These are phyloP conservation scores for Chlorops oryzae DNA, from an alignment of 1,140 invertebrate species.

Conservation along the genomic window DNA sequence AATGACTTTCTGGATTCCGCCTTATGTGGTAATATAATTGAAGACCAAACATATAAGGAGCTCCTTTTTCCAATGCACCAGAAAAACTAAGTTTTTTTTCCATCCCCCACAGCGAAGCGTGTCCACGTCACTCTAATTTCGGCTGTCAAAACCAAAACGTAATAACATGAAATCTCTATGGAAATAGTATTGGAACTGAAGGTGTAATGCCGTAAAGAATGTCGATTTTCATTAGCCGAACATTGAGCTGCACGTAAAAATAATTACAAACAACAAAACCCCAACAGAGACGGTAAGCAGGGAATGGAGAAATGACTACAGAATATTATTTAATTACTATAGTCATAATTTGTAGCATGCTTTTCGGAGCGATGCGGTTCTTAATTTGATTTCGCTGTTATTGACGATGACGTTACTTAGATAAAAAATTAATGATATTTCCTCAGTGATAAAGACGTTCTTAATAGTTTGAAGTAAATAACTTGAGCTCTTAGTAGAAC, in stretches of 20 bases:
- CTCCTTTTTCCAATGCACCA: no score
- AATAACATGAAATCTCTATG: background rate
- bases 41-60: no score
- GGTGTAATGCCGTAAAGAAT: constrained; percentile 13
- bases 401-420: background rate
- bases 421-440: no score
- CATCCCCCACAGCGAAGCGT: constrained; percentile 1
- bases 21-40: no score
- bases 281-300: background rate
- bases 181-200: constrained; percentile 1
- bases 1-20: no score
- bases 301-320: background rate
- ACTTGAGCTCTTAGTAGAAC: no score
- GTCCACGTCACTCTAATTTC: constrained; percentile 15
- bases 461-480: no score
- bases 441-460: no score
- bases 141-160: constrained; percentile 14
- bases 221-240: constrained; percentile 15
- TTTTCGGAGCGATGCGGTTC: background rate
- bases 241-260: background rate
- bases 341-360: no score
- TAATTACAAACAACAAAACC: constrained; percentile 1
- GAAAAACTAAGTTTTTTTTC: constrained; percentile 1
- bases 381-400: constrained; percentile 13
- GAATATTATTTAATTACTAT: constrained; percentile 15